A percentile compares a stretch with the other conserved stretches of the same genome.
These are phyloP conservation scores for Harpagifer antarcticus DNA, from an alignment of 2,797 vertebrate species.

Conservation along the genomic window DNA sequence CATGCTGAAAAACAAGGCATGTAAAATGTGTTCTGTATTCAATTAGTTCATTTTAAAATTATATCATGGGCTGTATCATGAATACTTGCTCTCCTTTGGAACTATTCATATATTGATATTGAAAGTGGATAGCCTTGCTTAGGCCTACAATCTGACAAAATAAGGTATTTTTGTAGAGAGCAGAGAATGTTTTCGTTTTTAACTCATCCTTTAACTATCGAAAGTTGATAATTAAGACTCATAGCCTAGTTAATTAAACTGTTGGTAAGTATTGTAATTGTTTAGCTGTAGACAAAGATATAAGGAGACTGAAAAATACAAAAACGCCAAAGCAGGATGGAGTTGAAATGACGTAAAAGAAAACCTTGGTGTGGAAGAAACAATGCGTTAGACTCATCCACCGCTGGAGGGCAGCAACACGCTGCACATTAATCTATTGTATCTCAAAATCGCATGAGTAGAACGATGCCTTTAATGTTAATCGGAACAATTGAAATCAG, in stretches of 20 bases:
- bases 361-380: background rate
- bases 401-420: slow-evolving; percentile 54
- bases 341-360: background rate
- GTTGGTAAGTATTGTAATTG: background rate
- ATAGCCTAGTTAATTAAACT: background rate
- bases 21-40: background rate
- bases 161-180: background rate
- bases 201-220: background rate
- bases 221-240: background rate
- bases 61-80: no score
- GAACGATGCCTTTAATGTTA: background rate
- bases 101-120: background rate
- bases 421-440: background rate
- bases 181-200: background rate
- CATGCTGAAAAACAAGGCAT: background rate
- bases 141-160: background rate
- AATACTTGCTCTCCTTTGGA: background rate
- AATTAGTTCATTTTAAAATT: background rate
- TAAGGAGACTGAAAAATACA: background rate
- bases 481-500: rapidly evolving
- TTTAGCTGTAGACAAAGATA: background rate
- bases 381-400: background rate
- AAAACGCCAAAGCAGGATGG: background rate
- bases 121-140: background rate
- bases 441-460: slow-evolving; percentile 8